phyloP scores from a whole-genome alignment of 2,888 invertebrate genomes.

The Petrolisthes manimaculis region DNA sequence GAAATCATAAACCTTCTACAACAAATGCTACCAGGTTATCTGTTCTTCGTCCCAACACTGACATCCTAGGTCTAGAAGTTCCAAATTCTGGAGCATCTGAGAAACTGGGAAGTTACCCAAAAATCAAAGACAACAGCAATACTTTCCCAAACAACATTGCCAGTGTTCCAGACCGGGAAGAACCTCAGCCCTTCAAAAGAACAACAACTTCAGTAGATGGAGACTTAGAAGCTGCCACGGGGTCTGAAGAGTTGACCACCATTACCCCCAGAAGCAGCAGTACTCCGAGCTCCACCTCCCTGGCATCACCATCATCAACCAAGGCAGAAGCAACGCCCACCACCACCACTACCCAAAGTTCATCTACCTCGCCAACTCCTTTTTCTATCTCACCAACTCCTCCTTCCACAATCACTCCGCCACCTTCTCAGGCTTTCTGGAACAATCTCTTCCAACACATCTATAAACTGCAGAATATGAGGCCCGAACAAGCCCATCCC shows the following conservation, averaged over 20 bases:
- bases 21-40: too few relatives aligned
- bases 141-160: too few relatives aligned
- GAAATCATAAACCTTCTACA: too few relatives aligned
- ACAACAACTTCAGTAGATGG: background rate
- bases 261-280: background rate
- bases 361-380: background rate
- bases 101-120: too few relatives aligned
- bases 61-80: too few relatives aligned
- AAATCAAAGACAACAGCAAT: too few relatives aligned
- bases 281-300: background rate
- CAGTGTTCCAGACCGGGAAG: too few relatives aligned
- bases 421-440: conserved; percentile 29
- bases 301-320: background rate
- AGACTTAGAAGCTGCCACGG: background rate
- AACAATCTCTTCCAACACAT: conserved; percentile 9
- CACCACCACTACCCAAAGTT: background rate
- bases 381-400: background rate
- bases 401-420: background rate
- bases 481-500: conserved; percentile 6
- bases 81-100: too few relatives aligned
- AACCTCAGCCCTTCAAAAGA: too few relatives aligned
- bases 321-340: background rate
- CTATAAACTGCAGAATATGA: conserved; percentile 19
- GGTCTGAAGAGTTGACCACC: background rate
- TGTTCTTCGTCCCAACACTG: too few relatives aligned